These are phyloP conservation scores for Microtus montanus DNA, from an alignment of 2,113 vertebrate genomes.

Conservation along the genomic window DNA sequence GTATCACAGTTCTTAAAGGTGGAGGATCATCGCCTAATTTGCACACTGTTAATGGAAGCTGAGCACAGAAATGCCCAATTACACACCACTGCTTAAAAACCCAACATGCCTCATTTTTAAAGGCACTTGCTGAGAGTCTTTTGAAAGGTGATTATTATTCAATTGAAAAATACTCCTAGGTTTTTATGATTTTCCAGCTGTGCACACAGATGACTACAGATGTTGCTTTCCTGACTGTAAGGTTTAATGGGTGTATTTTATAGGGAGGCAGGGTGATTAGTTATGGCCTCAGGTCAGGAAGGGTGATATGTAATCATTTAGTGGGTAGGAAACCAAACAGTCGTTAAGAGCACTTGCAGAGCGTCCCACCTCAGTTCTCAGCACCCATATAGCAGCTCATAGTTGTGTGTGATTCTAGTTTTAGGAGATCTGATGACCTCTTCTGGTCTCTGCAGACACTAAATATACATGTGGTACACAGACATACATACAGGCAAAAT, in stretches of 20 bases:
- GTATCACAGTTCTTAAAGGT: not conserved
- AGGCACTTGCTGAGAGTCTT: slow-evolving; percentile 52
- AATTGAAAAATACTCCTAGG: slow-evolving; percentile 47
- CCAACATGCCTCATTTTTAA: not conserved
- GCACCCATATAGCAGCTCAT: not conserved
- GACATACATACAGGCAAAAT: not conserved
- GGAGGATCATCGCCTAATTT: not conserved
- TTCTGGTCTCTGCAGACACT: not conserved
- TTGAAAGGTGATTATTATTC: slow-evolving; percentile 58
- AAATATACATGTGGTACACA: not conserved
- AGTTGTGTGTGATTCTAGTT: not conserved
- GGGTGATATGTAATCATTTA: slow-evolving; percentile 48
- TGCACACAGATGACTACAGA: slow-evolving; percentile 65
- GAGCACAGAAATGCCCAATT: slow-evolving; percentile 8
- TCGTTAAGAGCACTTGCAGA: not conserved
- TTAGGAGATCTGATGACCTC: not conserved
- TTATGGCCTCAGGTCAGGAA: not conserved
- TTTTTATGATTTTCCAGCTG: slow-evolving; percentile 76
- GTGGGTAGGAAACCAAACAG: not conserved
- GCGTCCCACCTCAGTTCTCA: not conserved
- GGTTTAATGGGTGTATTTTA: slow-evolving; percentile 81
- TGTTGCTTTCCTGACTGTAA: slow-evolving; percentile 73
- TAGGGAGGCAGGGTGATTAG: slow-evolving; percentile 77
- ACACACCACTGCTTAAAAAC: slow-evolving; percentile 27
- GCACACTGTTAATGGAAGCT: slow-evolving; percentile 7